These are phyloP conservation scores for Thymelicus acteon DNA, from an alignment of 2,888 invertebrate genomes.

Conservation along the genomic window DNA sequence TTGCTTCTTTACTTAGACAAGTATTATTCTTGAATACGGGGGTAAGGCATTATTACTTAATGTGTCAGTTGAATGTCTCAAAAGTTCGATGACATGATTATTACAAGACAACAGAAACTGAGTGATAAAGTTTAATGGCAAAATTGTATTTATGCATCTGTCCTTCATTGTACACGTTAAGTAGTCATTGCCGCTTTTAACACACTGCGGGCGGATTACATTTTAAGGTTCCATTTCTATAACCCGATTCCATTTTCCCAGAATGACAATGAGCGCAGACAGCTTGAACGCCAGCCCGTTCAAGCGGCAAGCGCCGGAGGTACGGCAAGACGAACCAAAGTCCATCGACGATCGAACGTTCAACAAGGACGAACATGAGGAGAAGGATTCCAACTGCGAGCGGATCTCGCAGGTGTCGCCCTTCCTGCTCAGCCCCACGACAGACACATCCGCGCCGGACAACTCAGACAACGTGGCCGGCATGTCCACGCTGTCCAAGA, in stretches of 20 bases:
- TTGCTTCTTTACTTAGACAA: too few relatives aligned
- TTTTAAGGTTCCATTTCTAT: too few relatives aligned
- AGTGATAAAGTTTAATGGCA: too few relatives aligned
- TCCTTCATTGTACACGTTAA: too few relatives aligned
- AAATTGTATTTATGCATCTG: too few relatives aligned
- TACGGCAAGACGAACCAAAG: slow-evolving; percentile 49
- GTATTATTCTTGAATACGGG: too few relatives aligned
- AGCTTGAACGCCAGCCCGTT: slow-evolving; percentile 75
- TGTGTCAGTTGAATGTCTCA: too few relatives aligned
- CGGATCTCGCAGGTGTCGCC: slow-evolving; percentile 76
- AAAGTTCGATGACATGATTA: too few relatives aligned
- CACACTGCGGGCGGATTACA: too few relatives aligned
- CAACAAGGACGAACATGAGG: slow-evolving; percentile 68
- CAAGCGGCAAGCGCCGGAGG: slow-evolving; percentile 48
- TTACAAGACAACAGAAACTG: too few relatives aligned
- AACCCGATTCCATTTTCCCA: slow-evolving; percentile 48
- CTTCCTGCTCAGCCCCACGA: slow-evolving; percentile 73
- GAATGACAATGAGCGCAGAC: slow-evolving; percentile 79
- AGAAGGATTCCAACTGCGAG: slow-evolving; percentile 67
- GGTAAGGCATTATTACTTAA: too few relatives aligned
- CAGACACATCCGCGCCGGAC: slow-evolving; percentile 68
- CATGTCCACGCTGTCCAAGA: slow-evolving; percentile 77
- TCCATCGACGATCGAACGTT: slow-evolving; percentile 70
- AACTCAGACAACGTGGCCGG: slow-evolving; percentile 69
- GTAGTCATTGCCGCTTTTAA: too few relatives aligned